Conservation (phyloP, 2,113 vertebrate species). For the Myotis davidii region DNA sequence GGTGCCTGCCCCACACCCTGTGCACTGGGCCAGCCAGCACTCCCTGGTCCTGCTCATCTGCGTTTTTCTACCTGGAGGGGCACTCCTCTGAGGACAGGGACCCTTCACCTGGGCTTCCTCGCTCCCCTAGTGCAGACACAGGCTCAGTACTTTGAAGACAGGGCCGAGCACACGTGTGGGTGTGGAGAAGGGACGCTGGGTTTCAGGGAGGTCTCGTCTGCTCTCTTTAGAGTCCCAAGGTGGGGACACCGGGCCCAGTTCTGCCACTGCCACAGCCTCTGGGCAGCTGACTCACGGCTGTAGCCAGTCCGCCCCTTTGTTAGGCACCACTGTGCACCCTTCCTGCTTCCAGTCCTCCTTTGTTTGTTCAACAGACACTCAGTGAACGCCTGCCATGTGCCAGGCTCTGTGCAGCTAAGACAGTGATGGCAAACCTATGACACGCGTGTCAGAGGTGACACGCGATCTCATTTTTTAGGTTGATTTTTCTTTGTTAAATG, state of each 20-base stretch:
- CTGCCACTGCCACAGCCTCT: neutral
- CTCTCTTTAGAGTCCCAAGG: neutral
- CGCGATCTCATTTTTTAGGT: no score
- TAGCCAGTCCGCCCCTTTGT: neutral
- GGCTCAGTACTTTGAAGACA: neutral
- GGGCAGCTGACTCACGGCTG: neutral
- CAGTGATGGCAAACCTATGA: no score
- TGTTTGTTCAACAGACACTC: neutral
- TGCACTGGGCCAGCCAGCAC: neutral
- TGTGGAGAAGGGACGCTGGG: neutral
- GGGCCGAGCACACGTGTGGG: neutral
- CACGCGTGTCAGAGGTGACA: no score
- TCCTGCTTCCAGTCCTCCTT: neutral
- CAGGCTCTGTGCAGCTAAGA: neutral
- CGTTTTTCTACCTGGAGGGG: neutral
- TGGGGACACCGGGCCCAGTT: neutral
- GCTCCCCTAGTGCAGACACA: neutral
- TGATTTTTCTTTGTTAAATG: no score
- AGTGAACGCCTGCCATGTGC: neutral
- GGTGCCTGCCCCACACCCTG: neutral
- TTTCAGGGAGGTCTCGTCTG: neutral
- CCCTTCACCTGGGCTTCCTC: neutral
- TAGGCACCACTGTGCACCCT: neutral
- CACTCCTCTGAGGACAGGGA: neutral
- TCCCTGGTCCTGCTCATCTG: neutral